These are phyloP conservation scores for human DNA, from an alignment of 2,113 vertebrate genomes.

Conservation along the genomic window DNA sequence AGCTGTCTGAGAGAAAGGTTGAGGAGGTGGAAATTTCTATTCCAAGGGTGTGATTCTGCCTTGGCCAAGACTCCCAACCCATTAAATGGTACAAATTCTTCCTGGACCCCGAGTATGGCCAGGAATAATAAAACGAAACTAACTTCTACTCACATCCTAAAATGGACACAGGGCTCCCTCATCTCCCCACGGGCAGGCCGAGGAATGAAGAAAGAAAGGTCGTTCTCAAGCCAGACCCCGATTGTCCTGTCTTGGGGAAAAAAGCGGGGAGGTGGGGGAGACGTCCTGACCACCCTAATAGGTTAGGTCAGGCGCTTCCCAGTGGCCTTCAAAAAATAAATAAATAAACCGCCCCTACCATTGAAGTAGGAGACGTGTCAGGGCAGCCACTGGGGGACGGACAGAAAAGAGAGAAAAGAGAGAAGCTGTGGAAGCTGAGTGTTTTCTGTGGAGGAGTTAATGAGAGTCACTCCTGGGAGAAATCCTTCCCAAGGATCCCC, in stretches of 20 bases:
- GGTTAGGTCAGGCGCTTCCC: slow-evolving; percentile 63
- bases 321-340: slow-evolving; percentile 82
- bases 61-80: slow-evolving; percentile 47
- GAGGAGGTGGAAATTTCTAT: slow-evolving; percentile 37
- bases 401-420: slow-evolving; percentile 40
- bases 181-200: slow-evolving; percentile 64
- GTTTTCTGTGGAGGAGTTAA: slow-evolving; percentile 37
- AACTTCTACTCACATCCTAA: slow-evolving; percentile 47
- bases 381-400: slow-evolving; percentile 52
- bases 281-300: slow-evolving; percentile 49
- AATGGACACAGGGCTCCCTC: slow-evolving; percentile 52
- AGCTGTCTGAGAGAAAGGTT: slow-evolving; percentile 56
- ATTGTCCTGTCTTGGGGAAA: slow-evolving; percentile 59
- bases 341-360: slow-evolving; percentile 76
- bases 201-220: slow-evolving; percentile 76
- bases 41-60: slow-evolving; percentile 49
- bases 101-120: slow-evolving; percentile 34
- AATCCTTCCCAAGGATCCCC: slow-evolving; percentile 51
- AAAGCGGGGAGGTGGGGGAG: slow-evolving; percentile 18
- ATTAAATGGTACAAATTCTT: slow-evolving; percentile 38
- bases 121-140: slow-evolving; percentile 57
- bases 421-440: slow-evolving; percentile 43
- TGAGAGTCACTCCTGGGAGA: background rate
- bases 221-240: slow-evolving; percentile 66
- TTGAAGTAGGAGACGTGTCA: slow-evolving; percentile 42